Evolutionary conservation across 2,888 invertebrate species (phyloP), one percentile per base, ranked within the genome.

Genomic region (Spilosoma lubricipeda): DNA sequence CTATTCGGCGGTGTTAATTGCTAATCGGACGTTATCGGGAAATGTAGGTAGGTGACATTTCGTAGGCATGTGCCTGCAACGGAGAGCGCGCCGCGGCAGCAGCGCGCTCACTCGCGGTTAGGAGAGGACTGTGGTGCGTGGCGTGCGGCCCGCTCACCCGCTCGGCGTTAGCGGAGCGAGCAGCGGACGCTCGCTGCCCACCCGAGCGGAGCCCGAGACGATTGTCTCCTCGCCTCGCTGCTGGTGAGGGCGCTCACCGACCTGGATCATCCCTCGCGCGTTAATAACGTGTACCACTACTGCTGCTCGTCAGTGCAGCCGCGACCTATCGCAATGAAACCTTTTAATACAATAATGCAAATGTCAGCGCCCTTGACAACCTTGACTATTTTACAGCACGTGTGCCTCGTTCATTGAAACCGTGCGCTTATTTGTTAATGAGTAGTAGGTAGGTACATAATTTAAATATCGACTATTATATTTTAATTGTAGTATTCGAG

Each of bases 51-150:
- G 89, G 84, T 92, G 92, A 91, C 93, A 93, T 94, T 91, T 91
- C 91, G 93, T 90, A 90, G 90, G 91, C 94, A 94, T 93, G 91
- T 92, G 94, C 90, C 90, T 90, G 90, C 87, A 89, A 89, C 89
- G 90, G 88, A 87, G 92, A 91, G 93, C 93, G 91, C 93, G 93
- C 94, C 93, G 93, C 93, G 88, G 89, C 88, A 93, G 94, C 94
- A 93, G 93, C 95, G 94, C 94, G 93, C 95, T 94, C 95, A 92
- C 91, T 93, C 93, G 94, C 94, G 94, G 95, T 91, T 93, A 90
- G 90, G 89, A 90, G 93, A 92, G 92, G 89, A 95, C 95, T 95
- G 95, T 93, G 92, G 94, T 93, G 92, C 91, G 90, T 91, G 90
- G 92, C 91, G 90, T 91, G 90, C 83, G 90, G 82, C 79, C 84